These are phyloP conservation scores for Orientallactaga bullata DNA, from an alignment of 2,113 vertebrate genomes.

Conservation along the genomic window DNA sequence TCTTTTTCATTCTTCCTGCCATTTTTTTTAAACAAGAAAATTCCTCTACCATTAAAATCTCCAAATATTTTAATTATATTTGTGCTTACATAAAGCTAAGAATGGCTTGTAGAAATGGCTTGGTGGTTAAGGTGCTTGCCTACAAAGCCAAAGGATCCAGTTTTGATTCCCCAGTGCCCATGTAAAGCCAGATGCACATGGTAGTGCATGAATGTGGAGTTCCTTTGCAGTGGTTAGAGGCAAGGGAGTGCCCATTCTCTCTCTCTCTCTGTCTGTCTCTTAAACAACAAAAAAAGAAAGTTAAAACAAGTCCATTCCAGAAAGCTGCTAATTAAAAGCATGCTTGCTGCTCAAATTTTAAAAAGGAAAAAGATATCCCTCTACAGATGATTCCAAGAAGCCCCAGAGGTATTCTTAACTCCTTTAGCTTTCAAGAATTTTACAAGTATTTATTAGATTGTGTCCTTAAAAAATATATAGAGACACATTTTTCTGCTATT, in stretches of 20 bases:
- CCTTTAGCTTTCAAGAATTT: not conserved
- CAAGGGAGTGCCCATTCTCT: too few relatives aligned
- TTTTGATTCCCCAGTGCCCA: too few relatives aligned
- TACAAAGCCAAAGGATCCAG: too few relatives aligned
- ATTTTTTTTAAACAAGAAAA: not conserved
- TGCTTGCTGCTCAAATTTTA: not conserved
- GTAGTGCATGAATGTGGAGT: too few relatives aligned
- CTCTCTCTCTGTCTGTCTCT: too few relatives aligned
- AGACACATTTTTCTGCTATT: fast-evolving
- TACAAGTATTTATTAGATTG: not conserved
- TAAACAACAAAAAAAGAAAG: too few relatives aligned
- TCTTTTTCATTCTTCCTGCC: too few relatives aligned
- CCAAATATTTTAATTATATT: not conserved
- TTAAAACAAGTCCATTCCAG: not conserved
- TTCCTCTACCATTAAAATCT: not conserved
- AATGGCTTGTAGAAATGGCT: too few relatives aligned
- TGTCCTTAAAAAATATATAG: not conserved
- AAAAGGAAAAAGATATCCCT: not conserved
- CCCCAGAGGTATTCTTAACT: not conserved
- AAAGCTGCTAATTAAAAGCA: not conserved
- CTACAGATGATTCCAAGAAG: not conserved
- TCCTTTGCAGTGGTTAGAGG: too few relatives aligned
- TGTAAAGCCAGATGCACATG: too few relatives aligned
- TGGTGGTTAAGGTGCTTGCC: too few relatives aligned
- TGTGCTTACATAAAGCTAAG: not conserved